Evolutionary conservation across 1,140 invertebrate species (phyloP).

Genomic region (Sesamia nonagrioides): DNA sequence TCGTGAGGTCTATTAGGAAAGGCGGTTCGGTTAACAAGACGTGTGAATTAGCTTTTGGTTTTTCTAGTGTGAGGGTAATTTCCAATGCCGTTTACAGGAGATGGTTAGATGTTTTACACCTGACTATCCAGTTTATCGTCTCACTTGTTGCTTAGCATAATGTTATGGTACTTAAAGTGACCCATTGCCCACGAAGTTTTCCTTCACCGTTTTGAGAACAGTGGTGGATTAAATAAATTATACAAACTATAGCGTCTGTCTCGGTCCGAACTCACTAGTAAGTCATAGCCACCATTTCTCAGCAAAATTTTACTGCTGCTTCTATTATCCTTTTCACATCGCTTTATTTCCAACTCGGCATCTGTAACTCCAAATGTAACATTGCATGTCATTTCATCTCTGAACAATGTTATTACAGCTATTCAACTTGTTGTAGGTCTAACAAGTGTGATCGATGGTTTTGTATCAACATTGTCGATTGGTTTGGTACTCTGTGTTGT

Average conservation of each 20-base stretch:
- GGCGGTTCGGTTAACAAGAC: conserved; percentile 9
- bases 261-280: too few species aligned
- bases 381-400: conserved; percentile 20
- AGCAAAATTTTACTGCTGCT: not conserved
- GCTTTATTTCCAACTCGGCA: not conserved
- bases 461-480: conserved; percentile 11
- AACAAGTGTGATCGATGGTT: conserved; percentile 37
- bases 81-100: not conserved
- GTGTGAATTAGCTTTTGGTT: conserved; percentile 11
- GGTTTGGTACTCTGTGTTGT: conserved; percentile 22
- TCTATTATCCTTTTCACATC: not conserved
- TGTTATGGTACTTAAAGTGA: too few species aligned
- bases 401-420: not conserved
- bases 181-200: too few species aligned
- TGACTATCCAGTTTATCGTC: not conserved
- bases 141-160: too few species aligned
- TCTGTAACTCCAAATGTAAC: not conserved
- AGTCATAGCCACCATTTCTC: too few species aligned
- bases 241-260: too few species aligned
- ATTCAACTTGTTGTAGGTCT: conserved; percentile 25
- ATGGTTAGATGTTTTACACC: not conserved
- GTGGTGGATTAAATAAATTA: too few species aligned
- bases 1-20: conserved; percentile 26
- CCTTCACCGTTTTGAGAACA: too few species aligned
- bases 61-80: not conserved